Base-by-base conservation (phyloP, 2,113 vertebrate species). In the Pseudonaja textilis region DNA sequence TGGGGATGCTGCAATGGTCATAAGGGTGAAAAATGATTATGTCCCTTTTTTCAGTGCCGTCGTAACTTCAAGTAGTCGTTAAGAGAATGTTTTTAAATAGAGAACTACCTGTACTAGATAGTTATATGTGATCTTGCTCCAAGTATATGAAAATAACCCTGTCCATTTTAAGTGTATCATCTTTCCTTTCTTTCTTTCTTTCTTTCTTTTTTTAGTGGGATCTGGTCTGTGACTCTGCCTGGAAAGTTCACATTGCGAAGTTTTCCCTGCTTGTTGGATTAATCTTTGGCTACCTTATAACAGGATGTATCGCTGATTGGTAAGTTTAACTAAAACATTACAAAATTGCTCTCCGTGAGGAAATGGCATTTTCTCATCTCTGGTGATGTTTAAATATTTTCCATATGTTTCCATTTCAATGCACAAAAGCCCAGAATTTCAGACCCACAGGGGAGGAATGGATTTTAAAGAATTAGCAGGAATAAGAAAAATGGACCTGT, bases 241-340 rank as follows among this genome's bases (percentile, higher is more conserved):
- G 99, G 99, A 99, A 99, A 97, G 99, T 99, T 69, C 99, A 99
- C 97, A 99, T 99, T 95, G 99, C 99, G 94, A 99, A 99, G 95
- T 99, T 99, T 97, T 99, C 99, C 55, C 95, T 99, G 91, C 97
- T 99, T 93, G 98, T 99, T 96, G 99, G 99, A 95, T 98, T 99
- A 97, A 99, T 99, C 97, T 98, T 99, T 55, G 99, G 99, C 93
- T 99, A 99, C 97, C 97, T 99, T 93, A 98, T 99, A 97, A 99
- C 99, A 97, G 99, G 99, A 97, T 98, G 99, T 96, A 98, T 99
- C 98, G 99, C 99, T 50, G 99, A 99, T 98, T 99, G 99, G 99
- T 99, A 98, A 97, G 98, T 97, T 25, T 94, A 1, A 45, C 88
- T n/a, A 90, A 23, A 85, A 91, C 7, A n/a, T 52, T 52, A 52